Percentiles rank a stretch among this genome's conserved stretches.
Conservation (phyloP, 2,113 vertebrate genomes). For the Peromyscus californicus region DNA sequence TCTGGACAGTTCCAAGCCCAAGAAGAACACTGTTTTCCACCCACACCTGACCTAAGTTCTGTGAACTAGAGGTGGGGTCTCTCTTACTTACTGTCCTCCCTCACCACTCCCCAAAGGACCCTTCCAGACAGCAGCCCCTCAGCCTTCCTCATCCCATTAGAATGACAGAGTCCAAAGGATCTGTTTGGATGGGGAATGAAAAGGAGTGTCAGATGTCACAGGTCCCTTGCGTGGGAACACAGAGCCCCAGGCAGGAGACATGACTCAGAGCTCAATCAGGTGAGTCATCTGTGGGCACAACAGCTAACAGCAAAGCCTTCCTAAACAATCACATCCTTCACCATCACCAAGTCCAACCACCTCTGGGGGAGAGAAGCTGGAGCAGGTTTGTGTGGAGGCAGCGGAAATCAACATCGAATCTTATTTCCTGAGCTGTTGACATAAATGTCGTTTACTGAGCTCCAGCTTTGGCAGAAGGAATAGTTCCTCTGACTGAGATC, state of each 20-base stretch:
- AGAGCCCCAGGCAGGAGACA: neutral
- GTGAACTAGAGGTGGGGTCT: neutral
- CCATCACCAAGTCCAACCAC: neutral
- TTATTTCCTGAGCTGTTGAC: neutral
- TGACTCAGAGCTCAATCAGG: slow-evolving; percentile 51
- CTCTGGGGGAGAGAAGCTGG: neutral
- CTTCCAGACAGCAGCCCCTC: neutral
- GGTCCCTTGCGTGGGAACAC: neutral
- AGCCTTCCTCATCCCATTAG: neutral
- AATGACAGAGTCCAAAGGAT: neutral
- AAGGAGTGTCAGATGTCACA: neutral
- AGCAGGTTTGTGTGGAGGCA: neutral
- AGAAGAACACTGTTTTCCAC: slow-evolving; percentile 14
- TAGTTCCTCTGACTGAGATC: neutral
- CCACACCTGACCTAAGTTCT: neutral
- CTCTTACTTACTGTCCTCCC: neutral
- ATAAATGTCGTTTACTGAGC: neutral
- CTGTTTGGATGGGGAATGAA: neutral
- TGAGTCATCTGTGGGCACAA: neutral
- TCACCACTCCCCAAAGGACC: neutral
- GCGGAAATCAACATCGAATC: rapidly evolving
- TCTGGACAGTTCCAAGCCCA: slow-evolving; percentile 5
- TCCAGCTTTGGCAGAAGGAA: neutral
- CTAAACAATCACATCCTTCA: neutral
- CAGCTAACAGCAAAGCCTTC: neutral